A percentile compares a stretch with the other conserved stretches of the same genome.
Conservation (phyloP, 1,140 invertebrate genomes). For the Melanaphis sacchari region DNA sequence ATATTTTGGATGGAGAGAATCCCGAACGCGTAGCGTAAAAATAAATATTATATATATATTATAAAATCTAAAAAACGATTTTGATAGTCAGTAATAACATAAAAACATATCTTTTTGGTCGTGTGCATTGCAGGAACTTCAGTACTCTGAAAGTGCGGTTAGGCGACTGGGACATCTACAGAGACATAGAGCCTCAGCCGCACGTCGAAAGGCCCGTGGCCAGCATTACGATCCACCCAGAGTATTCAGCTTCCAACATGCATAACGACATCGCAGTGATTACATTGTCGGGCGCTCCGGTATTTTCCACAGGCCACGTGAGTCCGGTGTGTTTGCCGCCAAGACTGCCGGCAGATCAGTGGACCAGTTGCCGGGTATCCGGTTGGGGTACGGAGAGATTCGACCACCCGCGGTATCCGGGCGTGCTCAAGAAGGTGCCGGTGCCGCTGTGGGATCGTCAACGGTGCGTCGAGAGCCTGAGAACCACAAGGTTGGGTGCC, state of each 20-base stretch:
- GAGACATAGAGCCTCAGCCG: constrained; percentile 66
- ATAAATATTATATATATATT: too few relatives aligned
- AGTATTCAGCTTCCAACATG: constrained; percentile 63
- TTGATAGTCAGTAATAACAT: not conserved
- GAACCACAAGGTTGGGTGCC: constrained; percentile 19
- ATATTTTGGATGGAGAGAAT: too few relatives aligned
- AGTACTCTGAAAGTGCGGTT: constrained; percentile 49
- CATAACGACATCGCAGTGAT: constrained; percentile 67
- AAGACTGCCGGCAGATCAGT: not conserved
- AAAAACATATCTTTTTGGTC: not conserved
- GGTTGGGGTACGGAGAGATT: constrained; percentile 47
- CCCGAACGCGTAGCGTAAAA: too few relatives aligned
- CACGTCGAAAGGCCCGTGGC: constrained; percentile 67
- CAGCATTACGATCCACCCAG: constrained; percentile 63
- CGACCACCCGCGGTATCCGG: constrained; percentile 13
- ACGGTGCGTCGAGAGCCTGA: not conserved
- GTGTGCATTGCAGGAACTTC: not conserved
- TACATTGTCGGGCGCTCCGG: constrained; percentile 62
- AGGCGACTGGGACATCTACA: constrained; percentile 67
- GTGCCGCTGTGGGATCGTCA: constrained; percentile 22
- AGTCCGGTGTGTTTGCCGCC: constrained; percentile 67
- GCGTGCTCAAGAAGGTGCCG: constrained; percentile 31
- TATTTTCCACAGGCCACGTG: constrained; percentile 64
- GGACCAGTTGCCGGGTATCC: constrained; percentile 21
- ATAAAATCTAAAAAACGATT: not conserved